Evolutionary conservation across 2,113 vertebrate genomes (phyloP), one percentile per base, ranked within the genome.

Genomic region (Phalacrocorax carbo): DNA sequence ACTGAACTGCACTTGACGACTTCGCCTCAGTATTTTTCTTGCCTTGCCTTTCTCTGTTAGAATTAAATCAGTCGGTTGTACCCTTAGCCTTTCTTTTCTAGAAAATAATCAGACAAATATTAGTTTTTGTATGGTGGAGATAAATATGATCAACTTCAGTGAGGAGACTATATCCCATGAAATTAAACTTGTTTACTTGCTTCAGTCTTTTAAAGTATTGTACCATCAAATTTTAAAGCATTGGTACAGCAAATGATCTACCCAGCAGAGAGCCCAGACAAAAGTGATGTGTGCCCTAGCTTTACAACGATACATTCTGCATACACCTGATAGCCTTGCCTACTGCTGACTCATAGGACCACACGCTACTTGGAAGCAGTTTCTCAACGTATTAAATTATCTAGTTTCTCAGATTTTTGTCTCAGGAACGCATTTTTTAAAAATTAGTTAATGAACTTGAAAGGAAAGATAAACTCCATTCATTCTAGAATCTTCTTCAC

Each of bases 131-230:
- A 54, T 19, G 46, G 62, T 36, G 32, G 58, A 84, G 52, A 79
- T 58, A 72, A 91, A 88, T 29, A 85, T 8, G 54, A 92, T 82
- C 65, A 68, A 91, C 75, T 84, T 82, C 72, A 70, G 49, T 60
- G 61, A 85, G 62, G 83, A 92, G 70, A 78, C 66, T 48, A 76
- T 61, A 71, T 61, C 49, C 68, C 65, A 90, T 94, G 69, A 95
- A 94, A 97, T 94, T 66, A 92, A 94, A 76, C 44, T 73, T 83
- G 69, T 61, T 92, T 88, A 90, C 26, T 84, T 88, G 30, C 38
- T 93, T 75, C 84, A 69, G 36, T 73, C 52, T 86, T 93, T 75
- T 69, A 21, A 84, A 88, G 69, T 72, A 79, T 23, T 38, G n/a
- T 38, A 88, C 89, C 73, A 93, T 64, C 60, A 92, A 62, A 49